phyloP scores from a whole-genome alignment of 2,797 vertebrate genomes.

The Rhodeus uyekii region DNA sequence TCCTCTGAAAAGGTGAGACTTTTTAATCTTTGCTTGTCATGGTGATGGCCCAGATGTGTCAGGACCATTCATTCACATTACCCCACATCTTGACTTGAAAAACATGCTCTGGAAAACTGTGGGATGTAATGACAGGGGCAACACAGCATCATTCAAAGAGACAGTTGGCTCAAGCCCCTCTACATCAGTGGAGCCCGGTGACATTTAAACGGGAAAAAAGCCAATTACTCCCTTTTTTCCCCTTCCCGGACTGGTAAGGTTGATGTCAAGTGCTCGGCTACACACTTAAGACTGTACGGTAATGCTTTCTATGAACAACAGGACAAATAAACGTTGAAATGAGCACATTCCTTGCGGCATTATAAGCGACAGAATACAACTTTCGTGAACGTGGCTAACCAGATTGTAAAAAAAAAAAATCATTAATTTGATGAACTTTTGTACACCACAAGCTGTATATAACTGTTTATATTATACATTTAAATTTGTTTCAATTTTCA shows the following conservation, averaged over 20 bases:
- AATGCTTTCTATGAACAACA: no score
- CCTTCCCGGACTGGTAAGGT: not conserved
- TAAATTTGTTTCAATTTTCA: no score
- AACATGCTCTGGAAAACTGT: slow-evolving; percentile 66
- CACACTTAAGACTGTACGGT: no score
- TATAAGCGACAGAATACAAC: no score
- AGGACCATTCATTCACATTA: slow-evolving; percentile 57
- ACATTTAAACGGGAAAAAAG: slow-evolving; percentile 69
- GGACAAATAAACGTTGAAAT: no score
- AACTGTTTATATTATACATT: no score
- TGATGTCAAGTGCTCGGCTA: slow-evolving; percentile 23
- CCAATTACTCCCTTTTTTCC: slow-evolving; percentile 67
- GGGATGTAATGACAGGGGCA: slow-evolving; percentile 64
- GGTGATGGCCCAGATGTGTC: slow-evolving; percentile 44
- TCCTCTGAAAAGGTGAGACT: slow-evolving; percentile 47
- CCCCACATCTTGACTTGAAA: slow-evolving; percentile 57
- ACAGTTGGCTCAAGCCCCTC: slow-evolving; percentile 55
- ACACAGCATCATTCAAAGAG: slow-evolving; percentile 70
- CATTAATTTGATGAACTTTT: no score
- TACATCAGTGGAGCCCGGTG: slow-evolving; percentile 67
- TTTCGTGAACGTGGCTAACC: no score
- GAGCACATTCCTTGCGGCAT: no score
- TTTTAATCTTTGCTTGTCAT: slow-evolving; percentile 49
- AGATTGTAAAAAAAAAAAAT: no score
- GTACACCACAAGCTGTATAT: no score